Conservation (phyloP, 2,888 invertebrate genomes). For the Crocallis elinguaria region DNA sequence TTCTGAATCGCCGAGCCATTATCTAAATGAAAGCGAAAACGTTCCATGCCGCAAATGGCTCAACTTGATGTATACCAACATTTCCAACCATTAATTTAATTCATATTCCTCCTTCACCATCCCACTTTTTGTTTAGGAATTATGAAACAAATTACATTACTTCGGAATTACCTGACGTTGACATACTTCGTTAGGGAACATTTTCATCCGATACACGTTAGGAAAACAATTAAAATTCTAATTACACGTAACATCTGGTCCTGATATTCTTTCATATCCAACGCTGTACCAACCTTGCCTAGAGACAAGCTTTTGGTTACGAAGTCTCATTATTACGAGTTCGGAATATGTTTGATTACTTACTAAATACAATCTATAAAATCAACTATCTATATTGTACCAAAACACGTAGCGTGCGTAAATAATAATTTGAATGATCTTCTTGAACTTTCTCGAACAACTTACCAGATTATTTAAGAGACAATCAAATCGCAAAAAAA, state of each 20-base stretch:
- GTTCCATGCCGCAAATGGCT: conserved; percentile 34
- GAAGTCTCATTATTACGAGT: neutral
- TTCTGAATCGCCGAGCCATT: conserved; percentile 61
- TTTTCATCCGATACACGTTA: conserved; percentile 22
- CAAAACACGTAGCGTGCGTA: too few relatives aligned
- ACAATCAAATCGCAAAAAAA: too few relatives aligned
- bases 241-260: conserved; percentile 34
- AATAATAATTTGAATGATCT: too few relatives aligned
- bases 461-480: too few relatives aligned
- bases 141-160: conserved; percentile 44
- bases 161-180: conserved; percentile 35
- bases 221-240: conserved; percentile 42
- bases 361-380: too few relatives aligned
- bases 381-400: too few relatives aligned
- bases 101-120: conserved; percentile 36
- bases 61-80: conserved; percentile 30
- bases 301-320: neutral
- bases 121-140: conserved; percentile 41
- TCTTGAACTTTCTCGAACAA: too few relatives aligned
- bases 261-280: conserved; percentile 31
- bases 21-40: conserved; percentile 65
- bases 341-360: neutral
- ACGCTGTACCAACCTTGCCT: conserved; percentile 1
- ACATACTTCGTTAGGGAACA: conserved; percentile 38
- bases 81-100: conserved; percentile 35